A percentile compares a stretch with the other conserved stretches of the same genome.
Conservation (phyloP, 2,888 invertebrate species). For the Augiades crinisus region DNA sequence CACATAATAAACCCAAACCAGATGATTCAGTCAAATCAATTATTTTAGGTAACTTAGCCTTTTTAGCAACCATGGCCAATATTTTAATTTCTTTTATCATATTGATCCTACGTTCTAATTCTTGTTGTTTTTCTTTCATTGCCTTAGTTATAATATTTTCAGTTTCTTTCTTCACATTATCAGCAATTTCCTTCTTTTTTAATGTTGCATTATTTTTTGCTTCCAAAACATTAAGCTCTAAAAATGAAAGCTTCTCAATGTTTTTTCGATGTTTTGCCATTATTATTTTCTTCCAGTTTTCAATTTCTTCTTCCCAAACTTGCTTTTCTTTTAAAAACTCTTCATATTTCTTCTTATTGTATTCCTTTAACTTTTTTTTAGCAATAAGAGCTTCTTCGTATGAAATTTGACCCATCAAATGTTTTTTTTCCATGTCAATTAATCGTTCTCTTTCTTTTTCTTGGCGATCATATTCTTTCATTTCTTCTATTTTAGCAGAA, state of each 20-base stretch:
- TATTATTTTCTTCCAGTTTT: slow-evolving; percentile 72
- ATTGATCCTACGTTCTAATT: slow-evolving; percentile 68
- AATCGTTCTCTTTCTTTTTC: slow-evolving; percentile 71
- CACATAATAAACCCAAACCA: slow-evolving; percentile 81
- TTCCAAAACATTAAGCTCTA: slow-evolving; percentile 54
- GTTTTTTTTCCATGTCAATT: slow-evolving; percentile 80
- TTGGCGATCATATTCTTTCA: slow-evolving; percentile 68
- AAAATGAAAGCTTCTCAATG: slow-evolving; percentile 62
- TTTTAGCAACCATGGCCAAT: slow-evolving; percentile 70
- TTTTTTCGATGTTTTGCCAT: slow-evolving; percentile 69
- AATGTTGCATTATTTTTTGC: slow-evolving; percentile 47
- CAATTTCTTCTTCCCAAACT: slow-evolving; percentile 70
- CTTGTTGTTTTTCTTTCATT: slow-evolving; percentile 69
- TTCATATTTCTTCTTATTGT: slow-evolving; percentile 74
- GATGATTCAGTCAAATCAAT: slow-evolving; percentile 82
- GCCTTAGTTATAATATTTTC: slow-evolving; percentile 54
- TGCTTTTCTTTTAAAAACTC: slow-evolving; percentile 74
- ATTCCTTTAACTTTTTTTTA: slow-evolving; percentile 68
- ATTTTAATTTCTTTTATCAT: slow-evolving; percentile 78
- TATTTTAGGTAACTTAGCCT: slow-evolving; percentile 73
- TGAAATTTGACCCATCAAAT: slow-evolving; percentile 79
- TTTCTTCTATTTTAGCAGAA: slow-evolving; percentile 57
- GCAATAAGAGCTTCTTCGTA: slow-evolving; percentile 82
- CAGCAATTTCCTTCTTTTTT: slow-evolving; percentile 58
- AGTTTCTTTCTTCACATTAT: slow-evolving; percentile 54